A percentile compares a stretch with the other conserved stretches of the same genome.
These are phyloP conservation scores for Poeciliopsis occidentalis DNA, from an alignment of 2,113 vertebrate species.

Conservation along the genomic window DNA sequence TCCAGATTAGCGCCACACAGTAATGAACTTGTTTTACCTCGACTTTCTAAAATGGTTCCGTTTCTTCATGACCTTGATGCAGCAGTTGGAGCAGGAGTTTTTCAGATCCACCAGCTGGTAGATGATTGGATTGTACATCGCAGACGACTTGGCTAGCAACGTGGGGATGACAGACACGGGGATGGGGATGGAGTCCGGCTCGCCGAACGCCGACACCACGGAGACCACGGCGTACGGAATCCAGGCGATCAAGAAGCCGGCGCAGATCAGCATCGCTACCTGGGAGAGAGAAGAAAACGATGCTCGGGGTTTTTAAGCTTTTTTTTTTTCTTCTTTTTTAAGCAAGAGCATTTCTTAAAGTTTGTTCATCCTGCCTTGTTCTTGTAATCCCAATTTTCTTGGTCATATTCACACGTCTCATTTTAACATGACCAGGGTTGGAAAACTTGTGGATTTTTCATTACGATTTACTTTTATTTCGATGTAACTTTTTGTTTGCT, in stretches of 20 bases:
- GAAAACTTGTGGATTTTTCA: too few species aligned
- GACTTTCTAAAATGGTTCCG: slow-evolving; percentile 78
- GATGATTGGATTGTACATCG: slow-evolving; percentile 98
- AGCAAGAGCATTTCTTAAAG: not conserved
- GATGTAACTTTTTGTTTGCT: too few species aligned
- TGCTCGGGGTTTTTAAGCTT: not conserved
- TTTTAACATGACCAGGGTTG: not conserved
- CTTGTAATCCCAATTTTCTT: not conserved
- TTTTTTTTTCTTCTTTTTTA: not conserved
- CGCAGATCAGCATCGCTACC: slow-evolving; percentile 96
- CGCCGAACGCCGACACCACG: slow-evolving; percentile 91
- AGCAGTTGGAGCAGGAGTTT: slow-evolving; percentile 75
- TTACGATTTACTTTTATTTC: too few species aligned
- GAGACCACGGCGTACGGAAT: slow-evolving; percentile 94
- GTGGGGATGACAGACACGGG: slow-evolving; percentile 90
- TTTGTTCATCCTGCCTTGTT: not conserved
- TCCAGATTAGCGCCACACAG: not conserved
- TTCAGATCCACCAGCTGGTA: slow-evolving; percentile 91
- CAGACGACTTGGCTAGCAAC: slow-evolving; percentile 91
- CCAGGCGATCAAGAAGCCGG: slow-evolving; percentile 95
- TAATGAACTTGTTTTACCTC: slow-evolving; percentile 75
- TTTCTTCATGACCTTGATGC: slow-evolving; percentile 74
- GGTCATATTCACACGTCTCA: not conserved
- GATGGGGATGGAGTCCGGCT: slow-evolving; percentile 87
- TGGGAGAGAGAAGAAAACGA: slow-evolving; percentile 64